Evolutionary conservation across 2,797 vertebrate species (phyloP), one percentile per base, ranked within the genome.

Genomic region (Tenualosa ilisha): DNA sequence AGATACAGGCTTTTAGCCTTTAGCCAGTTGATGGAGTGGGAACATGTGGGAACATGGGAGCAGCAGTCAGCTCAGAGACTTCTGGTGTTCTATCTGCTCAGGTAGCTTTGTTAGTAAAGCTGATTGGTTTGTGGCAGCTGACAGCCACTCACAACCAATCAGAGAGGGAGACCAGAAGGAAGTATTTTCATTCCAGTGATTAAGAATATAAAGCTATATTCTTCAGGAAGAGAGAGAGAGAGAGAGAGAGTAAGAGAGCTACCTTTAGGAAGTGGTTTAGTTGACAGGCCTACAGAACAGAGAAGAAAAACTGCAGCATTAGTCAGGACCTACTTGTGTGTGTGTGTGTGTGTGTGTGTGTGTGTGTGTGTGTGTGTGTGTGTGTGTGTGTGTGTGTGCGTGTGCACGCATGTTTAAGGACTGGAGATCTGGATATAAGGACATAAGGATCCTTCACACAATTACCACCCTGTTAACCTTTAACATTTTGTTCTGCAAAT

Each of bases 211-310:
- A 17, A 75, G 68, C 17, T 22, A 9, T 46, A 79, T 46, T 79
- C 37, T 20, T 79, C 37, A 46, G 9, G 20, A 22, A 65, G 43
- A 54, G 54, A 82, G 82, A 82, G 20, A 85, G 40, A n/a, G 86
- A 79, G 31, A 83, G 56, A 85, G 59, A 63, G 50, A 84, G 22
- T 49, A 17, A 89, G 86, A 87, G 83, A 87, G 91, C 95, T 96
- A 96, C 95, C 95, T 96, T 96, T 82, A 96, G 93, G 92, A 95
- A 94, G 93, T 96, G 95, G 94, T 95, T 96, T 93, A 95, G 94
- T 91, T 96, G 95, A 93, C 93, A 96, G 92, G 93, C 94, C 95
- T 96, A 93, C 86, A 94, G 92, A 88, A 93, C 87, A 94, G 79
- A 89, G 86, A 83, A 89, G 85, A 88, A 91, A 95, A 90, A 94